Evolutionary conservation across 2,797 vertebrate genomes (phyloP).

Genomic region (Epinephelus malabaricus): DNA sequence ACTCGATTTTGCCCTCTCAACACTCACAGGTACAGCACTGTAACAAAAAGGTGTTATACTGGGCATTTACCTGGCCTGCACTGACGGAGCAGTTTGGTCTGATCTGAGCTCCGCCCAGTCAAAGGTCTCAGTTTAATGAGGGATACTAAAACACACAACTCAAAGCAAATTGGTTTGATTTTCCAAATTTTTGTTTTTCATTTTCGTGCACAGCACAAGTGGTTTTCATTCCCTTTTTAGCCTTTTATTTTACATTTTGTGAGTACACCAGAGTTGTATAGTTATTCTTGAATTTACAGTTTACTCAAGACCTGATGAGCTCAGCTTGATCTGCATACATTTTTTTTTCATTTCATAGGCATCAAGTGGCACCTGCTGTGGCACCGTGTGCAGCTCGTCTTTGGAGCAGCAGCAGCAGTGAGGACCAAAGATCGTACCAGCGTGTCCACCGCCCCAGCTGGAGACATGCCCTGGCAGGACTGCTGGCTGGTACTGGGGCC

Average conservation of each 20-base stretch:
- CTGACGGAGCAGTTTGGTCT: not conserved
- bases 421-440: conserved; percentile 57
- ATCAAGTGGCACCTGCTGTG: conserved; percentile 47
- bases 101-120: conserved; percentile 1
- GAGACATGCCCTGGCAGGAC: conserved; percentile 79
- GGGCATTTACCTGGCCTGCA: not conserved
- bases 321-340: not conserved
- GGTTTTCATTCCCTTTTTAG: not conserved
- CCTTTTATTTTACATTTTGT: not conserved
- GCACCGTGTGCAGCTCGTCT: conserved; percentile 57
- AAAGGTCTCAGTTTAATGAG: conserved; percentile 14
- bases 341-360: conserved; percentile 53
- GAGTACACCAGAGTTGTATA: not conserved
- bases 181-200: not conserved
- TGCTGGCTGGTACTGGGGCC: conserved; percentile 83
- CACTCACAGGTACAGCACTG: conserved; percentile 71
- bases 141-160: not conserved
- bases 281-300: not conserved
- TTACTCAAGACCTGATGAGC: not conserved
- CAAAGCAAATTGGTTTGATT: not conserved
- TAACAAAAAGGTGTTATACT: not conserved
- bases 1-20: conserved; percentile 57
- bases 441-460: conserved; percentile 53
- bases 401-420: conserved; percentile 63
- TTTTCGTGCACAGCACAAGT: not conserved